Evolutionary conservation across 2,888 invertebrate species (phyloP), one percentile per base, ranked within the genome.

Genomic region (Heliconius cydno): DNA sequence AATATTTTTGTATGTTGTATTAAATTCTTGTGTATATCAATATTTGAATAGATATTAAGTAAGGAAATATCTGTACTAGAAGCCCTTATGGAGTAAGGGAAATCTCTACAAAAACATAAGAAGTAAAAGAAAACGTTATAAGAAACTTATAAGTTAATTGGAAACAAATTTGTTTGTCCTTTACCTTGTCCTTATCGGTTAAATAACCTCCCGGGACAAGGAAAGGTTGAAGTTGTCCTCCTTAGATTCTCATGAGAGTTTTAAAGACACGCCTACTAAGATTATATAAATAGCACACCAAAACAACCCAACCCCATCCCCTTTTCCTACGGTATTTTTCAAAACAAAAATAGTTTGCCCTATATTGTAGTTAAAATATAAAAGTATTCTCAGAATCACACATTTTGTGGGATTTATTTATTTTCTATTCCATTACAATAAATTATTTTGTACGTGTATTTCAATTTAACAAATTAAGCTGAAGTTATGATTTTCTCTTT

Each of bases 111-210:
- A 10, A 63, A n/a, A 63, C 4, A 63, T 63, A 63, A 63, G n/a
- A 65, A 6, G n/a, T 25, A 13, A 65, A 28, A 13, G 13, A 13
- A 63, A 63, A 41, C 41, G 25, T 70, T 38, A n/a, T n/a, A 25
- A 38, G 13, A 41, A 70, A 46, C 41, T 46, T 46, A 28, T 46
- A 46, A 70, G 41, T 46, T 70, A 41, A 46, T 46, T 70, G 25
- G 70, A 70, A 68, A 68, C 25, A 41, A 70, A 46, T 46, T 46
- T 46, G 46, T 46, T 41, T 70, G 41, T 46, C 70, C 70, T 70
- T 70, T 46, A 46, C 25, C 70, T 70, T 28, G 1, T 70, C 25
- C 25, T 28, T 70, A 46, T 70, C 6, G 25, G 25, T 70, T 46
- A 70, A 70, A 70, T 70, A 70, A 46, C 70, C 70, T 70, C 25